A percentile compares a stretch with the other conserved stretches of the same genome.
phyloP scores from a whole-genome alignment of 2,113 vertebrate species.

The Rhea pennata region DNA sequence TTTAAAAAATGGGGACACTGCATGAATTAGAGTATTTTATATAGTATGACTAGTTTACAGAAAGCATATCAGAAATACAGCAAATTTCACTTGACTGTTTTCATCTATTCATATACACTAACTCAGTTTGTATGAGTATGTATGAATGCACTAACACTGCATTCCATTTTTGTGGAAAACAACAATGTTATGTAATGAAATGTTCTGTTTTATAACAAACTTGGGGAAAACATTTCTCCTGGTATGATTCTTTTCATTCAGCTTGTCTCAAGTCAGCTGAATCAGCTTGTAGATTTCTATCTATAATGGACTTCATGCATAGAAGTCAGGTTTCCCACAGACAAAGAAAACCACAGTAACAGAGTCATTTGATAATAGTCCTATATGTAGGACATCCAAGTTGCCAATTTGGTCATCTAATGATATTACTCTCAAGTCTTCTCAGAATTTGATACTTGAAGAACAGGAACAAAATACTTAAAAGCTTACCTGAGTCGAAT shows the following conservation, averaged over 20 bases:
- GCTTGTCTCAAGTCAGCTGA: not conserved
- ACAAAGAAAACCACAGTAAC: not conserved
- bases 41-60: not conserved
- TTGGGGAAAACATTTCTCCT: not conserved
- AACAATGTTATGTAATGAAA: not conserved
- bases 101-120: not conserved
- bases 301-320: not conserved
- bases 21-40: not conserved
- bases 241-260: not conserved
- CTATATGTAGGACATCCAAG: fast-evolving
- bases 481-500: slow-evolving; percentile 85
- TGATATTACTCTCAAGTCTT: not conserved
- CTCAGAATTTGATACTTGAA: not conserved
- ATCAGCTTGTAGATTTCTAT: not conserved
- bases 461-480: not conserved
- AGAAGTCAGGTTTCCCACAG: not conserved
- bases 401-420: not conserved
- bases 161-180: not conserved
- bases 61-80: not conserved
- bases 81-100: not conserved
- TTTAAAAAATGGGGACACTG: not conserved
- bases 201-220: not conserved
- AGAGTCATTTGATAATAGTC: not conserved
- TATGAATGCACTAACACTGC: not conserved
- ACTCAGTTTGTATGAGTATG: too few species aligned